Conservation (phyloP, 2,888 invertebrate genomes). For the Toxonevra muliebris region DNA sequence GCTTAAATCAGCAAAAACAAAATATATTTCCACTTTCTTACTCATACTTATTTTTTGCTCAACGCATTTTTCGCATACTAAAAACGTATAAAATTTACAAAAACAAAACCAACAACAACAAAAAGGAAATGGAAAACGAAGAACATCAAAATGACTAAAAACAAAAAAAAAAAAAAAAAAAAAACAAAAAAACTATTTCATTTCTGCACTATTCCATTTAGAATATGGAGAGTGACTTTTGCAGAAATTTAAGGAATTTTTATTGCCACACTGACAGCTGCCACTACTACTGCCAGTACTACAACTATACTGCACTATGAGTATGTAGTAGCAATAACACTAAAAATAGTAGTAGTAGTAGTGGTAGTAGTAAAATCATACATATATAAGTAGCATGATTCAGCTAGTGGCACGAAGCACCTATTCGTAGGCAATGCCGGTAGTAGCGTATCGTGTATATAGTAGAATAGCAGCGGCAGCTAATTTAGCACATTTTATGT, state of each 20-base stretch:
- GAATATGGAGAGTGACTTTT: conserved; percentile 25
- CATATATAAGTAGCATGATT: not conserved
- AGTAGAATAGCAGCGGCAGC: conserved; percentile 24
- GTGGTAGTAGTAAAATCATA: too few relatives aligned
- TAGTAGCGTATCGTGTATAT: not conserved
- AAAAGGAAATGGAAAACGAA: not conserved
- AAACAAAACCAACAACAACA: conserved; percentile 2
- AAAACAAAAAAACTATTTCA: not conserved
- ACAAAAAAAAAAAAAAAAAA: conserved; percentile 1
- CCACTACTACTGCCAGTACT: conserved; percentile 20
- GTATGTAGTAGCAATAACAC: not conserved
- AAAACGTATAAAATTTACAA: not conserved
- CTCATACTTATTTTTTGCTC: not conserved
- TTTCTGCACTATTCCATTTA: not conserved
- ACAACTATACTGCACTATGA: not conserved
- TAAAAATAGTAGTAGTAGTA: not conserved
- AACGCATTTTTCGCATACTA: conserved; percentile 4
- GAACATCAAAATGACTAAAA: not conserved
- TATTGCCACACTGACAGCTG: conserved; percentile 41
- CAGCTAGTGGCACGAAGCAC: not conserved
- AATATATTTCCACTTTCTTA: not conserved
- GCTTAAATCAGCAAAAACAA: conserved; percentile 34
- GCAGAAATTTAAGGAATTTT: conserved; percentile 42
- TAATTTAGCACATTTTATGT: conserved; percentile 37
- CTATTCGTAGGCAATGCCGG: conserved; percentile 6